phyloP scores from a whole-genome alignment of 2,113 vertebrate genomes.

The Peucedramus taeniatus region DNA sequence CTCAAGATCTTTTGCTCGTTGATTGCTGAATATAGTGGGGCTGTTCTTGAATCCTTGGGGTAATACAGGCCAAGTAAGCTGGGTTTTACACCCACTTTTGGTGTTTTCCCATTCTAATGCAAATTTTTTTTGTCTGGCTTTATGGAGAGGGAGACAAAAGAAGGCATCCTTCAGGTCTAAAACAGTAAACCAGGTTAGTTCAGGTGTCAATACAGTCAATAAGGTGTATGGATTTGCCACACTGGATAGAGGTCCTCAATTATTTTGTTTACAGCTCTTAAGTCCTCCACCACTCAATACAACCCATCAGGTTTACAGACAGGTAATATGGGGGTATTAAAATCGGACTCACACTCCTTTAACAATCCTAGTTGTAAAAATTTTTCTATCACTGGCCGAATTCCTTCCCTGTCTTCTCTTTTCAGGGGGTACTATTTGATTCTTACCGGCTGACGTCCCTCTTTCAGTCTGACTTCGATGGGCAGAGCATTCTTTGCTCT shows the following conservation, averaged over 20 bases:
- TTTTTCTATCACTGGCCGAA: neutral
- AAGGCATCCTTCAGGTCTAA: neutral
- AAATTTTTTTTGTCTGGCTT: neutral
- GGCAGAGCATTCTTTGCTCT: neutral
- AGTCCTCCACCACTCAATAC: neutral
- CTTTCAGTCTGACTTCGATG: neutral
- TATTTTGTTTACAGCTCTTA: neutral
- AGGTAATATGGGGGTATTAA: neutral
- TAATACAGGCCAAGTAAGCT: neutral
- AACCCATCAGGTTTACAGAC: accelerated
- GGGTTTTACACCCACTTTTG: neutral
- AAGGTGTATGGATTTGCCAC: neutral
- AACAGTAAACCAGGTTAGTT: neutral
- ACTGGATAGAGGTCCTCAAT: neutral
- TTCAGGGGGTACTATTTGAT: neutral
- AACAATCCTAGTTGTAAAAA: neutral
- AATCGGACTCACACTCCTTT: neutral
- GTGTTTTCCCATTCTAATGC: neutral
- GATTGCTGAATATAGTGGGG: neutral
- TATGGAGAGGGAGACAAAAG: neutral
- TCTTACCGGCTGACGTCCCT: accelerated
- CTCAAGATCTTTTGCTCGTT: neutral
- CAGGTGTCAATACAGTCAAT: neutral
- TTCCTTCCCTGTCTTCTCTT: neutral
- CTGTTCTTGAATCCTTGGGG: neutral